Percentiles rank a stretch among this genome's conserved stretches.
phyloP scores from a whole-genome alignment of 2,113 vertebrate species.

The Tyto alba region DNA sequence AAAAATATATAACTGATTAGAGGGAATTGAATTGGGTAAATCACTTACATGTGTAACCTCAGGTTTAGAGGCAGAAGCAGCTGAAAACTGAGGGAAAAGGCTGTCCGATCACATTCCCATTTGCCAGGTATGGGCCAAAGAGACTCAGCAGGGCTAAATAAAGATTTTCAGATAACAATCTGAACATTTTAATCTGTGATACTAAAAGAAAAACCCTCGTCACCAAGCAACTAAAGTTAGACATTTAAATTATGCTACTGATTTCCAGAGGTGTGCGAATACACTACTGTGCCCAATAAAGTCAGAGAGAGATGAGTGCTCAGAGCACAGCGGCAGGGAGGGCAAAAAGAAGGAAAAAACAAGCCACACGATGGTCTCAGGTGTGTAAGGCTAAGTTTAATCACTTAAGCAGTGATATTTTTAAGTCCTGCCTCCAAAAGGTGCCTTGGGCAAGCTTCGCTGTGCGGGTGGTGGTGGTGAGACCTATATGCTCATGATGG shows the following conservation, averaged over 20 bases:
- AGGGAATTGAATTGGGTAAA: not conserved
- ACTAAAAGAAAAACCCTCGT: not conserved
- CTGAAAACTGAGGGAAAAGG: not conserved
- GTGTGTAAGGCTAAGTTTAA: not conserved
- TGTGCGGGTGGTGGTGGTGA: not conserved
- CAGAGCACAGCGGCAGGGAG: rapidly evolving
- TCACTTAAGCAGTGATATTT: not conserved
- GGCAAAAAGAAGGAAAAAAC: not conserved
- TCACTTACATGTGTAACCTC: not conserved
- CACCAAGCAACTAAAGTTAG: not conserved
- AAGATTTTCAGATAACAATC: not conserved
- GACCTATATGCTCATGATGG: not conserved
- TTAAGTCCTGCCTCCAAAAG: not conserved
- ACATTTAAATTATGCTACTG: not conserved
- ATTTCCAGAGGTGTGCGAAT: not conserved
- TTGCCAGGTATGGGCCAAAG: not conserved
- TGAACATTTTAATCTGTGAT: not conserved
- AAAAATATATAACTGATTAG: not conserved
- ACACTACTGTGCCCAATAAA: not conserved
- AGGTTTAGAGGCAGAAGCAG: not conserved
- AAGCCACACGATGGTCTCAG: not conserved
- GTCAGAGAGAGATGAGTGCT: not conserved
- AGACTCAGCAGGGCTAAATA: not conserved
- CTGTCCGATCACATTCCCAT: not conserved
- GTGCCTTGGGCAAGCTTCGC: not conserved